Evolutionary conservation across 30 jellyfish, hydroid and myxozoan genomes (phyloP), one percentile per base, ranked within the genome.

Genomic region (Hydractinia echinata): DNA sequence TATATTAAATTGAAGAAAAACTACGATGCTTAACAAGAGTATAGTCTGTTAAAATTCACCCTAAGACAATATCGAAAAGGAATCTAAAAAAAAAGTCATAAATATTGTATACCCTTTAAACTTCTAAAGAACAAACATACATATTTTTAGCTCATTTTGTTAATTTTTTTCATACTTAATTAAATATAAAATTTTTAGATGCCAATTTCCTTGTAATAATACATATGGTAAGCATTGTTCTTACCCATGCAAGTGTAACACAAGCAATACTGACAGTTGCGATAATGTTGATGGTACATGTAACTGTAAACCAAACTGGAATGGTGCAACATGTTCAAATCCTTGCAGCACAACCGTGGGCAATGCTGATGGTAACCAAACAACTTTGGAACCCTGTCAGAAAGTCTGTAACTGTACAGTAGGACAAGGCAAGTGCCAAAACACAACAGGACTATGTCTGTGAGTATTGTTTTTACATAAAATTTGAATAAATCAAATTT

Each of bases 361-460:
- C 39, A 58, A 13, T 64, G 11, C 44, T 30, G 44, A 30, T 1
- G 54, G 82, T 19, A 84, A 73, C 58, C 15, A 52, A 21, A 84
- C 97, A 4, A 6, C 18, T 64, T 44, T 64, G 16, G 82, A 30
- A 4, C 61, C 91, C 49, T 88, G 96, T 56, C 68, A 62, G 58
- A 82, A 77, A 53, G 50, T 54, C 4, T 88, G 96, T 66, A 88
- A 88, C 20, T 88, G 96, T 82, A 88, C 92, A 6, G 66, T 19
- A 9, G 79, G 54, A 7, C 64, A 88, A 49, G 96, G 96, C 14
- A 48, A 7, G 48, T 88, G 96, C 52, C 94, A 81, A 30, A 50
- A 55, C 54, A 77, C 68, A 55, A 82, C 93, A 3, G 96, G 96
- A 54, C 55, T 67, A 48, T 88, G 96, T 76, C 53, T 76, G 96